These are phyloP conservation scores for Liposcelis brunnea DNA, from an alignment of 2,888 invertebrate species.

Conservation along the genomic window DNA sequence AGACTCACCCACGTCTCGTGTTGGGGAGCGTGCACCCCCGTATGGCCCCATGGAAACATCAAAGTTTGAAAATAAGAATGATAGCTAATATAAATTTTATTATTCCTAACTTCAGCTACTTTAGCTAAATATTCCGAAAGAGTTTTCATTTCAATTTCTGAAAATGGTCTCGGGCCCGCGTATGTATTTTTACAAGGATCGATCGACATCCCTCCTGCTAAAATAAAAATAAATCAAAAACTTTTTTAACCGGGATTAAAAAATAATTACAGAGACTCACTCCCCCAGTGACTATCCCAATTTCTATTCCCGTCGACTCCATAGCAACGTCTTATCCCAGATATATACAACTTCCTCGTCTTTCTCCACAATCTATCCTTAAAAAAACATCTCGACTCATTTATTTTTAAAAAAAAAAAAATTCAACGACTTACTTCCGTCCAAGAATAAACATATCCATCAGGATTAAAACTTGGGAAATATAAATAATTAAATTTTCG, in stretches of 20 bases:
- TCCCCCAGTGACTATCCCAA: conserved; percentile 26
- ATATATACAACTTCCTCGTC: conserved; percentile 9
- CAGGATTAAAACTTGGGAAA: conserved; percentile 27
- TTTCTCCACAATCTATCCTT: conserved; percentile 30
- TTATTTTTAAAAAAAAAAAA: not conserved
- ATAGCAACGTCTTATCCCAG: conserved; percentile 18
- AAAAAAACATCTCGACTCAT: conserved; percentile 6
- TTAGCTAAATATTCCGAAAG: conserved; percentile 24
- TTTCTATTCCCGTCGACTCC: conserved; percentile 32
- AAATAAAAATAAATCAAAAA: too few relatives aligned
- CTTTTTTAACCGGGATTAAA: too few relatives aligned
- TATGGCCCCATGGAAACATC: conserved; percentile 19
- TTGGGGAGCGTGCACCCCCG: conserved; percentile 15
- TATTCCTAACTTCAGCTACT: conserved; percentile 16
- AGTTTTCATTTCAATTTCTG: conserved; percentile 29
- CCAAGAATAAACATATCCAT: conserved; percentile 25
- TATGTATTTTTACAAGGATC: conserved; percentile 29
- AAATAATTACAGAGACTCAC: too few relatives aligned
- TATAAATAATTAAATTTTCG: conserved; percentile 19
- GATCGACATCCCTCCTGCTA: conserved; percentile 24
- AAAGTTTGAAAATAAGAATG: conserved; percentile 26
- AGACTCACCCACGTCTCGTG: conserved; percentile 17
- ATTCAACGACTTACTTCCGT: not conserved
- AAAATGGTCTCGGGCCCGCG: conserved; percentile 28
- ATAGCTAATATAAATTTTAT: conserved; percentile 27